Evolutionary conservation across 1,140 invertebrate genomes (phyloP), one percentile per base, ranked within the genome.

Genomic region (Hyles euphorbiae): DNA sequence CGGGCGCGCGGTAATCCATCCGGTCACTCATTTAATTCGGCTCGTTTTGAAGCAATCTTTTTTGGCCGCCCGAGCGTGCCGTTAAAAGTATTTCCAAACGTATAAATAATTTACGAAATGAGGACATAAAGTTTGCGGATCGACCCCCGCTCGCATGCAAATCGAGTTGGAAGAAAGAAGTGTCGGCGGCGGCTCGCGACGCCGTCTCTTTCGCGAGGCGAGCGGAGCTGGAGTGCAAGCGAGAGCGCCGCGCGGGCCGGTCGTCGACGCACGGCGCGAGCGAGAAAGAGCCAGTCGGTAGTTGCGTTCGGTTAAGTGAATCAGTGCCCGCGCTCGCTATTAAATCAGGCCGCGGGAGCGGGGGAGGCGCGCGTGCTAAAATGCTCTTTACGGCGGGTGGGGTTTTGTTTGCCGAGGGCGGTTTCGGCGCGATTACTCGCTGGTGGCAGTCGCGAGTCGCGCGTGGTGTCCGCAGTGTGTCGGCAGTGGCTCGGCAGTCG

Each of bases 51-150:
- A 69, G 65, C 78, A 88, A 85, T 88, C 81, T 86, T 83, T 81
- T 83, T 76, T 74, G 68, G 70, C 68, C 65, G 67, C 62, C 70
- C 68, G 71, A 74, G 65, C 68, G 72, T 64, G 68, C 76, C 77
- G 79, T 85, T 84, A 86, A 88, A 88, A 87, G 78, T 85, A 88
- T 87, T 87, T 87, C 72, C 81, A 81, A 85, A 86, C 70, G 83
- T 77, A 85, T 88, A 83, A 88, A 88, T 88, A 87, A 88, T 88
- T 87, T 86, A 88, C 78, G 78, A 80, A 85, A 86, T 77, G 82
- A 87, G 82, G 82, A 88, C 83, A 84, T 84, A 87, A 88, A 88
- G 80, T 88, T 88, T 87, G 83, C 77, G 68, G 72, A 78, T 76
- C 81, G 81, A 84, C 80, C 84, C 82, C 81, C 79, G 63, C 58